Base-by-base conservation (phyloP, 2,888 invertebrate genomes). In the Drosophila acutilabella region DNA sequence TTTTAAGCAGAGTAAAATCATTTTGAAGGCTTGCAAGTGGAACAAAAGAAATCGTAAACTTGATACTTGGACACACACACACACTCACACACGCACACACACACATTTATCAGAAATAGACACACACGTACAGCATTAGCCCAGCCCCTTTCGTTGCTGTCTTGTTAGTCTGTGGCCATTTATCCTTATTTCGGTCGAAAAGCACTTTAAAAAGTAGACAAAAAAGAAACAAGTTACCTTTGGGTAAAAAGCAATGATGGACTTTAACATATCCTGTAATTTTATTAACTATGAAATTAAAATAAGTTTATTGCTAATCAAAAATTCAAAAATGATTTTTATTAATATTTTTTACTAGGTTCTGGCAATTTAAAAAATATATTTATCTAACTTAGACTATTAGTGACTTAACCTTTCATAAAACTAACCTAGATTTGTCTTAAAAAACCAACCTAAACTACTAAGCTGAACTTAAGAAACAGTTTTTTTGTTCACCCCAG, bases 171-270 rank as follows among this genome's bases (percentile, higher is more conserved):
- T 30, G 36, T 23, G 48, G 67, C 75, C 62, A 79, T 84, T 81
- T 84, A 87, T 84, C 61, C 82, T 60, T 69, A 76, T 76, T 71
- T 76, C 58, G 42, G 52, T 66, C 16, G 57, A 71, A 80, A 51
- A 47, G 48, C 65, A 44, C 38, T 42, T 41, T 36, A 57, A 66
- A 64, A 58, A 74, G 33, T 54, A 56, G 57, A 44, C 26, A 58
- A 56, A 51, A 51, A 16, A 13, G 50, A 36, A 16, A 8, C 44
- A 53, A 23, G 20, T 40, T 11, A 23, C 16, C 8, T 13, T 3
- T 10, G 4, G 14, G 1, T 23, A 23, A 13, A 5, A n/a, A 0
- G 7, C 8, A 11, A 3, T 10, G 14, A 11, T 13, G 0, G 7
- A 8, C 38, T 10, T 2, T 0, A 0, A 8, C 5, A 44, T 75